Base-by-base conservation (phyloP, 2,888 invertebrate genomes). In the Panopea generosa region DNA sequence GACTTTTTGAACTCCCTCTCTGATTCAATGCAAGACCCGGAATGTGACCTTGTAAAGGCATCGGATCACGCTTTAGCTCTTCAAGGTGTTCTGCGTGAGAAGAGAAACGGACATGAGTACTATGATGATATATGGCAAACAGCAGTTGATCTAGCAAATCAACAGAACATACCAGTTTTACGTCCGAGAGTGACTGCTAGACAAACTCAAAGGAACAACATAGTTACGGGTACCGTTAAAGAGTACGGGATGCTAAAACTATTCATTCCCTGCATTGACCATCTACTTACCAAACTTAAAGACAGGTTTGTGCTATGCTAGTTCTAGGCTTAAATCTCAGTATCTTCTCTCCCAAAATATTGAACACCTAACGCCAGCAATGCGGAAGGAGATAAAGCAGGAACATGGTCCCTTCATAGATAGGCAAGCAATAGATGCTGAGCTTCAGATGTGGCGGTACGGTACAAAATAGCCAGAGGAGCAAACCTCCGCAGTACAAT, bases 161-260 rank as follows among this genome's bases (percentile, higher is more conserved):
- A 24, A n/a, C 59, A 24, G 20, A 55, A 59, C 18, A 40, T 53
- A 2, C 27, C 26, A 29, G 52, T 62, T 24, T 4, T 2, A 0
- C 62, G 18, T 18, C 56, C 62, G 14, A 61, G 70, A 38, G 20
- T 49, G 11, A 55, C 56, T 62, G 47, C 52, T 33, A n/a, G 62
- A 9, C 62, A 70, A 27, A 20, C 9, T 7, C 45, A 61, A 7
- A 22, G 55, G 22, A 62, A 62, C 55, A 70, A 62, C 45, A 52
- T 62, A 2, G 22, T 55, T 24, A 62, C 70, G 14, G 40, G 22
- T 16, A 61, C 53, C 11, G 27, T 60, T 6, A 4, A 50, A 22
- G 53, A 62, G 26, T 70, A 70, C 70, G 55, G 70, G 70, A n/a
- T 55, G 14, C 26, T 62, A 1, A 62, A 62, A 33, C 3, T 70